Evolutionary conservation across 2,888 invertebrate species (phyloP), one percentile per base, ranked within the genome.

Genomic region (Tholera decimalis): DNA sequence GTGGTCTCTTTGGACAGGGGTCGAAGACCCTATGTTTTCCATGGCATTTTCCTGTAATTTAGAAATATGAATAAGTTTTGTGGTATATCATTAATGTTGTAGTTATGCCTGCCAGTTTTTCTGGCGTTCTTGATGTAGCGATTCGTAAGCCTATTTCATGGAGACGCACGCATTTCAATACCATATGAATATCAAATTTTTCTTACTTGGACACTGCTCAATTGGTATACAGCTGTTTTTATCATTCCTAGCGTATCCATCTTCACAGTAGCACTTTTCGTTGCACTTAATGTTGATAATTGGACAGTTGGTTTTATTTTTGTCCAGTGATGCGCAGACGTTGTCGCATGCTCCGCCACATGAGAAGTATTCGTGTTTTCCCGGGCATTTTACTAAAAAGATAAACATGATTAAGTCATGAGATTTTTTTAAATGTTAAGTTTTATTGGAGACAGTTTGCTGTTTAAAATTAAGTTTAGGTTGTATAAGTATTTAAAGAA

Each of bases 281-380:
- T 84, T 86, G 62, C 89, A 89, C 26, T 56, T 54, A n/a, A 85
- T 70, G 24, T 85, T 89, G 0, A 77, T 0, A 6, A 88, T 87
- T 0, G 85, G 87, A 30, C 89, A 89, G n/a, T 78, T 66, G 0
- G 77, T 62, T 28, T 85, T 82, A 41, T 65, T 85, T 44, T 74
- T 54, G 1, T 74, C 56, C 4, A 88, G 50, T 4, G 80, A 84
- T 0, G 41, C 65, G n/a, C 89, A 89, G 0, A 83, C 83, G 33
- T 85, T 89, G 58, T 89, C 89, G 41, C 89, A 89, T 3, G 83
- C 85, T 13, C 79, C 79, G 2, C 87, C 85, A n/a, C 88, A 89
- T 0, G 80, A 61, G 51, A 60, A 88, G 53, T 73, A 84, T 50
- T 87, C 87, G 35, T 85, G 22, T 0, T 66, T 66, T 8, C 80